phyloP scores from a whole-genome alignment of 2,888 invertebrate genomes.

The Anorthoa munda region DNA sequence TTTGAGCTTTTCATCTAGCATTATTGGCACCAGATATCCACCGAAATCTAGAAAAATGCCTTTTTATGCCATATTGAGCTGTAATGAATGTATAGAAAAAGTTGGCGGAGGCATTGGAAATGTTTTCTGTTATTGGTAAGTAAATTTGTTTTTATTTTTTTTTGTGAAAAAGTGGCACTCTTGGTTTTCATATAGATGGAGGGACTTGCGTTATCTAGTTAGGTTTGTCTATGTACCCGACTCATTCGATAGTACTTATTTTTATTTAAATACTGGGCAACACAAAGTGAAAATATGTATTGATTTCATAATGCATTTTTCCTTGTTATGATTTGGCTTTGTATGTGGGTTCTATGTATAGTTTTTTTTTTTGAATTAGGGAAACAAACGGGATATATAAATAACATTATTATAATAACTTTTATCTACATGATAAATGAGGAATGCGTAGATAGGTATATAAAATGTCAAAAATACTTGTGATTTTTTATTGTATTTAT shows the following conservation, averaged over 20 bases:
- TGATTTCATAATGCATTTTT: background rate
- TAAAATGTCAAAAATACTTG: background rate
- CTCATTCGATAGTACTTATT: slow-evolving; percentile 11
- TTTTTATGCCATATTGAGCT: too few relatives aligned
- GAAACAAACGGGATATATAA: background rate
- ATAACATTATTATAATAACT: background rate
- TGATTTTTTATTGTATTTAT: slow-evolving; percentile 19
- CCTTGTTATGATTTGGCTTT: background rate
- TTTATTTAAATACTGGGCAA: background rate
- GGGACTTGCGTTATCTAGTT: too few relatives aligned
- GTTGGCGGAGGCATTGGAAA: too few relatives aligned
- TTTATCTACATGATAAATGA: background rate
- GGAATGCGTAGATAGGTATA: background rate
- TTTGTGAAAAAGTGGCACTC: too few relatives aligned
- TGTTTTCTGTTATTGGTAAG: too few relatives aligned
- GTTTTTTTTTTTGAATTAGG: slow-evolving; percentile 2
- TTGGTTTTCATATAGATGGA: too few relatives aligned
- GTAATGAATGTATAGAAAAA: too few relatives aligned
- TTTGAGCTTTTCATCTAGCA: too few relatives aligned
- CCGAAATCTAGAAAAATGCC: too few relatives aligned
- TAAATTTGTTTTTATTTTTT: too few relatives aligned
- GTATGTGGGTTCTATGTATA: background rate
- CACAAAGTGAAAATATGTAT: background rate
- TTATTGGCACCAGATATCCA: too few relatives aligned
- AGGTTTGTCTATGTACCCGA: too few relatives aligned